Base-by-base conservation (phyloP, 2,113 vertebrate genomes). In the Chaetops frenatus region DNA sequence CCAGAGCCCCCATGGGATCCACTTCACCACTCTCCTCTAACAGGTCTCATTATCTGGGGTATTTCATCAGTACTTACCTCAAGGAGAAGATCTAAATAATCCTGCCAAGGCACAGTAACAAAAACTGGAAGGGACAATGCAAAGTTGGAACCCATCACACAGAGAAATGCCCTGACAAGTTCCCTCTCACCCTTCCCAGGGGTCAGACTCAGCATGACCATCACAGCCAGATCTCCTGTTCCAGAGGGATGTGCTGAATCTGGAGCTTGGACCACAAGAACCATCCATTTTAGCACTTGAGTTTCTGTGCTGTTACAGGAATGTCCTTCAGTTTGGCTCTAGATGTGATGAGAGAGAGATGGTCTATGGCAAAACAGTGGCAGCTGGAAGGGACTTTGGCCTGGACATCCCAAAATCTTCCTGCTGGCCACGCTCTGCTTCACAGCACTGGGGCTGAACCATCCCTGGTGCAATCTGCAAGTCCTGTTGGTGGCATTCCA, bases 101-200 rank as follows among this genome's bases (percentile, higher is more conserved):
- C 24, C 78, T 65, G 38, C 60, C 44, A 60, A 57, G 23, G 12
- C 10, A 35, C 13, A 65, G 18, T 25, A 31, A 28, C 35, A 69
- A 47, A 50, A 82, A 10, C 47, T 36, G 35, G 62, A 62, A 50
- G 21, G 25, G 33, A 21, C 53, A 60, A 50, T 3, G 12, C 25
- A 12, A 42, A 70, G 14, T 1, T 64, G 60, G 33, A 48, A 45
- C 4, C 10, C 19, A 38, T 2, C 12, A 20, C 12, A 3, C 36
- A 21, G 42, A 44, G 28, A 17, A 38, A 2, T 15, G 25, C 33
- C 38, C 40, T 29, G 16, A 6, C 17, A 12, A 3, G 18, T 12
- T 73, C 51, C 20, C 20, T 69, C 5, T 10, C 8, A 13, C 7
- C 17, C 14, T 50, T 15, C 10, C 7, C 15, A 1, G 0, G 10